Conservation (phyloP, 1,140 invertebrate genomes). For the Hycleus cichorii region DNA sequence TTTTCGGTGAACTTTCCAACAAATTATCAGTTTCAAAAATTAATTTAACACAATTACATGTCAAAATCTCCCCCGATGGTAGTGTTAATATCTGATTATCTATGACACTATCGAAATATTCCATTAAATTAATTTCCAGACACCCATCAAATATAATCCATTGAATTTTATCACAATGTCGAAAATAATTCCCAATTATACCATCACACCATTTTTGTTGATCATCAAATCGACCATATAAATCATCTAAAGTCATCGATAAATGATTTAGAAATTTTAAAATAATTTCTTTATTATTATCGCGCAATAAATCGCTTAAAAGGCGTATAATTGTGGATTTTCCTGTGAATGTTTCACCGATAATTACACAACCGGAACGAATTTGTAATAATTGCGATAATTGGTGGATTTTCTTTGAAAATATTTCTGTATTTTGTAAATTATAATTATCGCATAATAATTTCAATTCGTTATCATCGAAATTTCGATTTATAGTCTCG, state of each 20-base stretch:
- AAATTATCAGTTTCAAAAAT: conserved; percentile 90
- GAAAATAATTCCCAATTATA: conserved; percentile 66
- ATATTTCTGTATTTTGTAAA: conserved; percentile 61
- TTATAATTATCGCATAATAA: conserved; percentile 53
- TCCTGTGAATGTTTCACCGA: conserved; percentile 64
- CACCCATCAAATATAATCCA: conserved; percentile 79
- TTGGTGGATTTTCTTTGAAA: conserved; percentile 63
- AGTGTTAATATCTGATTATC: conserved; percentile 67
- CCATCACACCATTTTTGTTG: conserved; percentile 87
- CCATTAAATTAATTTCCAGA: conserved; percentile 86
- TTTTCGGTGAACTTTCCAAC: conserved; percentile 75
- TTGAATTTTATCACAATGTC: conserved; percentile 60
- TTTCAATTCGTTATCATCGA: too few species aligned
- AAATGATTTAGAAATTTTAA: conserved; percentile 78
- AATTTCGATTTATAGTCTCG: too few species aligned
- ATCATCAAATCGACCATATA: conserved; percentile 83
- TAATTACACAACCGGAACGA: conserved; percentile 71
- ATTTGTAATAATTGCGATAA: conserved; percentile 71
- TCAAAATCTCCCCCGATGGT: conserved; percentile 69
- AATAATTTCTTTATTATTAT: conserved; percentile 27
- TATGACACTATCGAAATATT: conserved; percentile 82
- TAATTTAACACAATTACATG: neutral
- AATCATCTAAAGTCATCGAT: conserved; percentile 76
- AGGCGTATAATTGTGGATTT: conserved; percentile 46
- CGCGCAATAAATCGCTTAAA: conserved; percentile 10